These are phyloP conservation scores for Boleophthalmus pectinirostris DNA, from an alignment of 2,113 vertebrate genomes.

Conservation along the genomic window DNA sequence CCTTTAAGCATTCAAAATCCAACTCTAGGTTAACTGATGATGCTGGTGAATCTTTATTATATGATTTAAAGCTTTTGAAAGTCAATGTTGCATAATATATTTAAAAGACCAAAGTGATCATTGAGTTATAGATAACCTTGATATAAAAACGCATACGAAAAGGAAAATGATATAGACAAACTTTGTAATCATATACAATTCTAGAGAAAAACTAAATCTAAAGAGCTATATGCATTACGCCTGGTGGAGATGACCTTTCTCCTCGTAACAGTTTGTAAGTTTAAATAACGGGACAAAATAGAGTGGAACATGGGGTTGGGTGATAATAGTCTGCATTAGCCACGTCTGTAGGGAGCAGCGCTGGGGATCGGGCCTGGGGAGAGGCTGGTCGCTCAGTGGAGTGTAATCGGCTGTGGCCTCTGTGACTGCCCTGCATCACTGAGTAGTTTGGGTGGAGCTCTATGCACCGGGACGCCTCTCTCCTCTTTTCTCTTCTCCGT, in stretches of 20 bases:
- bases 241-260: constrained; percentile 18
- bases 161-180: not conserved
- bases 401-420: constrained; percentile 63
- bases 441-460: constrained; percentile 65
- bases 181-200: not conserved
- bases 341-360: constrained; percentile 57
- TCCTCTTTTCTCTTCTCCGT: constrained; percentile 34
- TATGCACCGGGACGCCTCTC: constrained; percentile 52
- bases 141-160: not conserved
- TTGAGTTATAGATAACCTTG: not conserved
- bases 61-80: not conserved
- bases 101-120: not conserved
- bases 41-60: not conserved
- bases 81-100: not conserved
- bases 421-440: constrained; percentile 51
- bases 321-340: constrained; percentile 63
- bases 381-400: constrained; percentile 62
- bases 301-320: constrained; percentile 28
- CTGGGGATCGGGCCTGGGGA: constrained; percentile 54
- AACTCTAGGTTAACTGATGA: not conserved
- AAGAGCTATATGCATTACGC: not conserved
- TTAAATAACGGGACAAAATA: constrained; percentile 50
- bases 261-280: constrained; percentile 24
- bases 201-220: not conserved
- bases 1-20: not conserved